phyloP scores from a whole-genome alignment of 2,113 vertebrate species.

The Xenopus laevis region DNA sequence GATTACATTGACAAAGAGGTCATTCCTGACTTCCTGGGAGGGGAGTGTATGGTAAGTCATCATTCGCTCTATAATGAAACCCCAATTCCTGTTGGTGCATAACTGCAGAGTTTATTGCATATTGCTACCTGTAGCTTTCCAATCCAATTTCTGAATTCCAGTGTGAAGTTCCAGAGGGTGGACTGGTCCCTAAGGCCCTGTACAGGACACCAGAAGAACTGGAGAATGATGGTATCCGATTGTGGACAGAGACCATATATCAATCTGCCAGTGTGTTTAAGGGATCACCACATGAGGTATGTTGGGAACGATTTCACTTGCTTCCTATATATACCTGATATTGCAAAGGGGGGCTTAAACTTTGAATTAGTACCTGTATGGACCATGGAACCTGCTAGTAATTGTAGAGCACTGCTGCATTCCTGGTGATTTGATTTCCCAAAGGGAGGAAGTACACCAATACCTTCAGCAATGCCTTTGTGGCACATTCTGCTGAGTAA shows the following conservation, averaged over 20 bases:
- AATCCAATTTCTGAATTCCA: conserved; percentile 47
- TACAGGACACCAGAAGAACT: conserved; percentile 89
- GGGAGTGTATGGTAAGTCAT: conserved; percentile 81
- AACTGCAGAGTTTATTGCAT: neutral
- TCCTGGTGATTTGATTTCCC: no score
- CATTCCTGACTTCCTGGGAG: conserved; percentile 90
- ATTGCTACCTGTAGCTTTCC: neutral
- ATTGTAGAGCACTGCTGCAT: no score
- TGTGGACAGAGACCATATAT: conserved; percentile 93
- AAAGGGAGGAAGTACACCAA: no score
- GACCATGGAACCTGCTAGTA: no score
- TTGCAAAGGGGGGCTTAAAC: no score
- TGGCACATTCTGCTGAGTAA: no score
- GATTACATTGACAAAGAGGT: conserved; percentile 89
- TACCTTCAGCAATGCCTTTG: no score
- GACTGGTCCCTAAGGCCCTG: conserved; percentile 87
- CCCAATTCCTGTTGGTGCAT: neutral
- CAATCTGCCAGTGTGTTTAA: conserved; percentile 92
- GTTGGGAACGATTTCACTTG: no score
- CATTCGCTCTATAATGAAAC: neutral
- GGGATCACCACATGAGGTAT: conserved; percentile 89
- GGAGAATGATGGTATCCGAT: conserved; percentile 83
- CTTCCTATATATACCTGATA: neutral
- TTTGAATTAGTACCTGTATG: no score
- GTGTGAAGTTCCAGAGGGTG: conserved; percentile 92